A percentile compares a stretch with the other conserved stretches of the same genome.
Conservation (phyloP, 2,797 vertebrate genomes). For the Amblyopsis hoosieri region DNA sequence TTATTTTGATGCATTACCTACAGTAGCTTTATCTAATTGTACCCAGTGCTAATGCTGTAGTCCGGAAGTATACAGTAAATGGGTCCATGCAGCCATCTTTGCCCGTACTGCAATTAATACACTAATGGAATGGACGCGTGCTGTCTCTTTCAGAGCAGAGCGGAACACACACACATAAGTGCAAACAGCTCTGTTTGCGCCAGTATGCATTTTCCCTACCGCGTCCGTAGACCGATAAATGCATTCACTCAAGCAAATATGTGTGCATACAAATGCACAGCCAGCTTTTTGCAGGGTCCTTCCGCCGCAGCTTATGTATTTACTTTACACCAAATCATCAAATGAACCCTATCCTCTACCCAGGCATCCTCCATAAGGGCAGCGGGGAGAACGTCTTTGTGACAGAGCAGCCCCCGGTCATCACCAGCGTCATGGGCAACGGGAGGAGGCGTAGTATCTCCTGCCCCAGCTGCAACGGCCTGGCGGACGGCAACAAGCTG, state of each 20-base stretch:
- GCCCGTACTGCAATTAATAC: slow-evolving; percentile 37
- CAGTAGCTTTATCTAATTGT: slow-evolving; percentile 21
- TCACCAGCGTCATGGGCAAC: slow-evolving; percentile 97
- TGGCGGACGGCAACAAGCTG: slow-evolving; percentile 97
- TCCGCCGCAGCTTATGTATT: not conserved
- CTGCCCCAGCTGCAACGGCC: slow-evolving; percentile 97
- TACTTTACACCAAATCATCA: not conserved
- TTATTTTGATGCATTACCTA: slow-evolving; percentile 9
- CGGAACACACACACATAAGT: slow-evolving; percentile 1
- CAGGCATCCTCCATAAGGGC: slow-evolving; percentile 98
- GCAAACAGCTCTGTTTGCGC: not conserved
- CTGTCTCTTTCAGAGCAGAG: slow-evolving; percentile 7
- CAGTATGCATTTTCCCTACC: not conserved
- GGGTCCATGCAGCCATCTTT: slow-evolving; percentile 20
- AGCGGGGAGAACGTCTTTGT: slow-evolving; percentile 97
- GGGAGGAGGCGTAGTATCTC: slow-evolving; percentile 96
- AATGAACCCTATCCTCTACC: not conserved
- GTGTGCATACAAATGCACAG: not conserved
- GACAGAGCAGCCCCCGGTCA: slow-evolving; percentile 95
- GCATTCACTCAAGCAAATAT: not conserved
- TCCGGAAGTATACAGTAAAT: slow-evolving; percentile 21
- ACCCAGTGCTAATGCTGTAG: slow-evolving; percentile 12
- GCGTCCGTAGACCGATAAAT: not conserved
- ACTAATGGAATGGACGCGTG: slow-evolving; percentile 36
- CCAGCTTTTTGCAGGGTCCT: not conserved